phyloP scores from a whole-genome alignment of 2,113 vertebrate genomes.

The Elachura formosa region DNA sequence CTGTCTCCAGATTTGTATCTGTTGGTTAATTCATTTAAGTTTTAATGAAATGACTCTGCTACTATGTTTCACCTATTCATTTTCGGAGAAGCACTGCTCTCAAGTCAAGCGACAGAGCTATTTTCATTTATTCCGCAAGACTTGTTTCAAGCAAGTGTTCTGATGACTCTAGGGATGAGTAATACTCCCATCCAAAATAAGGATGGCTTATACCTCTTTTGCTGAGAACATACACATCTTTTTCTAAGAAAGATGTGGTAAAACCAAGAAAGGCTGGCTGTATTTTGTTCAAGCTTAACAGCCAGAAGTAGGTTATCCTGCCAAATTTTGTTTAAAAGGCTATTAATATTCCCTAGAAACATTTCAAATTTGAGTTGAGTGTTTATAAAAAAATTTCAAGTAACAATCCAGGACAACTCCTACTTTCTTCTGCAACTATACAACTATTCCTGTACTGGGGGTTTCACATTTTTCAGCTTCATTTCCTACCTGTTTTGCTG shows the following conservation, averaged over 20 bases:
- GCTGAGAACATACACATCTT: background rate
- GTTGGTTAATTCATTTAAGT: background rate
- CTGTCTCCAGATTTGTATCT: slow-evolving; percentile 1
- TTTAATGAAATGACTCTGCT: slow-evolving; percentile 1
- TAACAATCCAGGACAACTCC: background rate
- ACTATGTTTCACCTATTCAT: background rate
- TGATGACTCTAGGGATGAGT: background rate
- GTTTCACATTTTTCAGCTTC: background rate
- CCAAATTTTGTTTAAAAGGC: background rate
- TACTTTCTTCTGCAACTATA: background rate
- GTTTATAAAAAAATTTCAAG: background rate
- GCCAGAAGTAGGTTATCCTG: background rate
- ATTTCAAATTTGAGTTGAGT: background rate
- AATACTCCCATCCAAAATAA: slow-evolving; percentile 3
- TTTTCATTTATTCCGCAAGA: slow-evolving; percentile 33
- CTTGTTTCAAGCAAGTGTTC: background rate
- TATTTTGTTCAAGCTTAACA: background rate
- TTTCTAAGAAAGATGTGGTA: background rate
- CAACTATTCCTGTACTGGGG: background rate
- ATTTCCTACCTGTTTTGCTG: background rate
- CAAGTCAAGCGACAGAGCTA: background rate
- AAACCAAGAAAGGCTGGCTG: background rate
- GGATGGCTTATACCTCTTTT: background rate
- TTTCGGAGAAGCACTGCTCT: background rate
- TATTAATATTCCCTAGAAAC: background rate